These are phyloP conservation scores for Hoplostethus mediterraneus DNA, from an alignment of 2,797 vertebrate genomes.

Conservation along the genomic window DNA sequence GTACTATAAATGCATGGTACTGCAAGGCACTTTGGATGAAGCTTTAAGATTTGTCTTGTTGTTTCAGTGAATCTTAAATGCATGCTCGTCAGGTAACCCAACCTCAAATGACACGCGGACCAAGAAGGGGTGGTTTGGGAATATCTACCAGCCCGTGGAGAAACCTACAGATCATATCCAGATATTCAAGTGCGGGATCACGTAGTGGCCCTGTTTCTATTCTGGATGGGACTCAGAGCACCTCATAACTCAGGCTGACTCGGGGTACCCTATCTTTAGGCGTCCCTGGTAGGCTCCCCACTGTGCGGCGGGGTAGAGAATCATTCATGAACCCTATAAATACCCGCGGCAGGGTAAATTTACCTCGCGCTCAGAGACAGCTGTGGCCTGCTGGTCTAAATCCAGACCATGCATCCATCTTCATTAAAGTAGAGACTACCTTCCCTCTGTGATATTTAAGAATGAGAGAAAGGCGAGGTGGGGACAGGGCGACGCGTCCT, in stretches of 20 bases:
- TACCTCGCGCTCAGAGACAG: slow-evolving; percentile 25
- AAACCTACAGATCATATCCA: background rate
- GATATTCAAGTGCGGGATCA: slow-evolving; percentile 11
- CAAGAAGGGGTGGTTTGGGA: background rate
- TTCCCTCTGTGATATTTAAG: slow-evolving; percentile 39
- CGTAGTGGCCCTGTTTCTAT: slow-evolving; percentile 49
- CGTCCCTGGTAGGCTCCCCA: slow-evolving; percentile 12
- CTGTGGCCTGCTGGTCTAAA: slow-evolving; percentile 40
- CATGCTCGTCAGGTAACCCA: background rate
- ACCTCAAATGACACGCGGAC: background rate
- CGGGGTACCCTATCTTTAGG: slow-evolving; percentile 57
- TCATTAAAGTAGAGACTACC: slow-evolving; percentile 36
- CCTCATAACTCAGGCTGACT: slow-evolving; percentile 58
- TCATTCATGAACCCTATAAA: slow-evolving; percentile 60
- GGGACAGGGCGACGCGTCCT: slow-evolving; percentile 58
- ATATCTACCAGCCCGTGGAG: background rate
- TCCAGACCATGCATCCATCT: slow-evolving; percentile 15
- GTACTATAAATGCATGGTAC: too few relatives aligned
- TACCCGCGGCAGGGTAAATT: slow-evolving; percentile 43
- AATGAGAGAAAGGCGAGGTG: slow-evolving; percentile 38
- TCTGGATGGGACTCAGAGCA: slow-evolving; percentile 59
- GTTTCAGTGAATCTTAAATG: too few relatives aligned
- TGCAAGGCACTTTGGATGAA: too few relatives aligned
- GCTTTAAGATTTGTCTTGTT: too few relatives aligned
- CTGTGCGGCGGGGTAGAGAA: slow-evolving; percentile 43